Evolutionary conservation across 2,113 vertebrate species (phyloP), one percentile per base, ranked within the genome.

Genomic region (Eudyptes chrysolophus): DNA sequence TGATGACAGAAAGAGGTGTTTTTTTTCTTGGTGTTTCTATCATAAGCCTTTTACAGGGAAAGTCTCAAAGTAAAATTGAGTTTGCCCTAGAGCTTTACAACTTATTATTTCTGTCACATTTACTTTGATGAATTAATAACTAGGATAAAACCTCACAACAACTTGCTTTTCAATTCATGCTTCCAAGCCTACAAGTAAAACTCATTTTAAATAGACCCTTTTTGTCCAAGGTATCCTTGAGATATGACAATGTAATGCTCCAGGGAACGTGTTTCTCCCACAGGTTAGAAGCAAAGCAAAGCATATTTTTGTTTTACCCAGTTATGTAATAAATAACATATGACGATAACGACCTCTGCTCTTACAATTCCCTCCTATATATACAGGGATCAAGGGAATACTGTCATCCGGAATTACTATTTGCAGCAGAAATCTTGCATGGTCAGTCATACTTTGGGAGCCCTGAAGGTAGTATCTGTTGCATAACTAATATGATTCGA

Each of bases 341-440:
- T 70, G 42, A 93, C 96, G 44, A 75, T 96, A 97, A 97, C 55
- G 38, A 98, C 95, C 97, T 98, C 92, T 92, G 75, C 71, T 98
- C 84, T 48, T 96, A 69, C 87, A 97, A 91, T 94, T 98, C 65
- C 92, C 95, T 98, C 58, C 20, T 81, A 94, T 85, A 96, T 81
- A 95, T 49, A 93, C 74, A 93, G 71, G 93, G 97, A 95, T 78
- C 92, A 90, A 95, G 93, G 86, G 89, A 97, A 98, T 97, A 77
- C 96, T 98, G 98, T 98, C 98, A 98, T 94, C 84, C 95, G 95
- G 92, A 98, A 98, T 99, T 98, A 98, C 54, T 96, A 83, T 98
- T 97, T 92, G 78, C 92, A 97, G 87, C 54, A 97, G 79, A 95
- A 96, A 79, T 95, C 71, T 96, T 97, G 97, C 95, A 95, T 90